These are phyloP conservation scores for Philereme vetulata DNA, from an alignment of 2,888 invertebrate species.

Conservation along the genomic window DNA sequence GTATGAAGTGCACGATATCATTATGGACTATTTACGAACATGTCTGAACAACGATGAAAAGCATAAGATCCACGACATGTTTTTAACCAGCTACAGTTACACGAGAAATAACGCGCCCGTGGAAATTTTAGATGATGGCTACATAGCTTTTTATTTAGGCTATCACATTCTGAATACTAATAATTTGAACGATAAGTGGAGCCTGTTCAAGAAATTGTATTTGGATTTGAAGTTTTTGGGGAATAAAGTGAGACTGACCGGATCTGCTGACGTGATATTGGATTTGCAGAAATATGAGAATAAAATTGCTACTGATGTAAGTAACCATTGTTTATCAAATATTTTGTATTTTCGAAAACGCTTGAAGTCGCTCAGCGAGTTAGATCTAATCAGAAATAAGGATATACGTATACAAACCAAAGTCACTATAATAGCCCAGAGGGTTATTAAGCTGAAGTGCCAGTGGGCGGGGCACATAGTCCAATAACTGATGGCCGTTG, in stretches of 20 bases:
- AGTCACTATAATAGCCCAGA: no score
- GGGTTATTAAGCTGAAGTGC: no score
- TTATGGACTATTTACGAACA: conserved; percentile 85
- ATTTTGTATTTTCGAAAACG: no score
- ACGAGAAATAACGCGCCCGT: conserved; percentile 78
- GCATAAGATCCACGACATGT: conserved; percentile 80
- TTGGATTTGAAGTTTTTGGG: conserved; percentile 88
- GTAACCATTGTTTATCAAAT: conserved; percentile 40
- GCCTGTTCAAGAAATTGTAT: conserved; percentile 85
- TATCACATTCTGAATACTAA: conserved; percentile 86
- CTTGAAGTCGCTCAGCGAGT: no score
- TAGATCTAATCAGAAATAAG: no score
- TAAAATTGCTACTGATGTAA: conserved; percentile 81
- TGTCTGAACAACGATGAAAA: conserved; percentile 67
- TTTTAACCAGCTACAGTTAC: conserved; percentile 84
- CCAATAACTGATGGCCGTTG: no score
- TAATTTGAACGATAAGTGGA: conserved; percentile 66
- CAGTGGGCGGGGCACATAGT: no score
- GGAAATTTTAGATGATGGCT: conserved; percentile 87
- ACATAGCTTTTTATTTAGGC: conserved; percentile 88
- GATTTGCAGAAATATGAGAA: conserved; percentile 86
- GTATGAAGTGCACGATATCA: conserved; percentile 88
- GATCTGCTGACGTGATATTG: conserved; percentile 87
- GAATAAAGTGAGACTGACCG: conserved; percentile 87
- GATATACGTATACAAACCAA: no score